Evolutionary conservation across 1,140 invertebrate genomes (phyloP).

Genomic region (Macrostomum lignano): DNA sequence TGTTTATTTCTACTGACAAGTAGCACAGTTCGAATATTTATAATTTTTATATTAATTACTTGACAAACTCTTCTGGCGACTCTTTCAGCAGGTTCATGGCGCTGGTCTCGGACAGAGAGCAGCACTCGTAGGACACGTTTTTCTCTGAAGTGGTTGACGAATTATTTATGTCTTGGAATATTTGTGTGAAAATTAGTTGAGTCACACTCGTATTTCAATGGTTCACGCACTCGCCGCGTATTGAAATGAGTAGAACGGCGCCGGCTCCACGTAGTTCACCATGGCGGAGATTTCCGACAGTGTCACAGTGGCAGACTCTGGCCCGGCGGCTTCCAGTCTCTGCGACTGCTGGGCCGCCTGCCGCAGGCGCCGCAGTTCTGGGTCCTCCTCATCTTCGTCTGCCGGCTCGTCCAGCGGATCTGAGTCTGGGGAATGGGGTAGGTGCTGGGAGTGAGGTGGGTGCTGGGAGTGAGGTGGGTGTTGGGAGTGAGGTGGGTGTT

Average conservation of each 20-base stretch:
- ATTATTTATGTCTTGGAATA: too few relatives aligned
- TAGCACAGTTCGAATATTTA: too few relatives aligned
- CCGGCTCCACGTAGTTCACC: conserved; percentile 2
- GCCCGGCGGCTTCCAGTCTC: neutral
- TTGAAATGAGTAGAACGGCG: conserved; percentile 1
- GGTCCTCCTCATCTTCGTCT: too few relatives aligned
- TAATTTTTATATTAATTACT: conserved; percentile 33
- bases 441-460: too few relatives aligned
- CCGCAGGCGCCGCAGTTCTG: too few relatives aligned
- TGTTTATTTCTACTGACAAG: too few relatives aligned
- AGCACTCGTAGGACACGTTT: conserved; percentile 76
- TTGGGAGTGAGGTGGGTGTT: too few relatives aligned
- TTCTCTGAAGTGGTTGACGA: conserved; percentile 34
- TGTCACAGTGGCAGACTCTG: neutral
- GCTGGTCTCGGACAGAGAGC: conserved; percentile 85
- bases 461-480: too few relatives aligned
- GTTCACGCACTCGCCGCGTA: neutral
- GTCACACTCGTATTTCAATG: neutral
- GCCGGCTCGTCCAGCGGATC: too few relatives aligned
- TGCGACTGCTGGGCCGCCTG: too few relatives aligned
- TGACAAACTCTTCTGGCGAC: conserved; percentile 75
- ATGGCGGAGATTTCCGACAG: conserved; percentile 1
- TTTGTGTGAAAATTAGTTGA: neutral
- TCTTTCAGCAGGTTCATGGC: conserved; percentile 73
- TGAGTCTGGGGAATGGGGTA: too few relatives aligned